Conservation (phyloP, 2,888 invertebrate species). For the Tineola bisselliella region DNA sequence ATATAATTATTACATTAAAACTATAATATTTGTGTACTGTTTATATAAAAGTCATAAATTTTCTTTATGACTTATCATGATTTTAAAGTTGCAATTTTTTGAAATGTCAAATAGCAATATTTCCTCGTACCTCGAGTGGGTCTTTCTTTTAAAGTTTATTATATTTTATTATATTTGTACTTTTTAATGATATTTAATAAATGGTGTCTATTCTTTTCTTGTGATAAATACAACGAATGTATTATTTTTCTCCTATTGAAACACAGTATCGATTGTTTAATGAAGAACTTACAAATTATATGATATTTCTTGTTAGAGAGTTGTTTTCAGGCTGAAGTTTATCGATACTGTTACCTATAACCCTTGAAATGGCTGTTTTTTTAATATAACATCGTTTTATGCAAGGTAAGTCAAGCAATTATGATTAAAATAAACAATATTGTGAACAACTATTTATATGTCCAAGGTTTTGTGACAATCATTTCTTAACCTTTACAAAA, state of each 20-base stretch:
- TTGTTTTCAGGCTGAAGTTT: not conserved
- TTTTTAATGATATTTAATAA: not conserved
- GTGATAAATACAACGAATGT: not conserved
- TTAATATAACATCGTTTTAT: conserved; percentile 27
- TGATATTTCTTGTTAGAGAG: not conserved
- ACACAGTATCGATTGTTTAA: not conserved
- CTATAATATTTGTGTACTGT: too few relatives aligned
- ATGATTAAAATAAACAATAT: not conserved
- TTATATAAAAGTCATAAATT: too few relatives aligned
- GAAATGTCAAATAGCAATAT: not conserved
- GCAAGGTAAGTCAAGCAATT: conserved; percentile 33
- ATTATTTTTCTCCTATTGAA: not conserved
- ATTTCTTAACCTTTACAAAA: not conserved
- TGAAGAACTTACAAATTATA: not conserved
- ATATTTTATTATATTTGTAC: not conserved
- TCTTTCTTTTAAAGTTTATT: not conserved
- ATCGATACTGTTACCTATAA: not conserved
- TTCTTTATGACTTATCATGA: not conserved
- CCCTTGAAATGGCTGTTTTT: not conserved
- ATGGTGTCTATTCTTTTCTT: not conserved
- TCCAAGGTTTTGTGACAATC: not conserved
- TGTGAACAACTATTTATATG: not conserved
- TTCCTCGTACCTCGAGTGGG: not conserved
- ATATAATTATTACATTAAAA: too few relatives aligned
- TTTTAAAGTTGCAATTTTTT: not conserved